These are phyloP conservation scores for Heterotilapia buettikoferi DNA, from an alignment of 2,113 vertebrate species.

Conservation along the genomic window DNA sequence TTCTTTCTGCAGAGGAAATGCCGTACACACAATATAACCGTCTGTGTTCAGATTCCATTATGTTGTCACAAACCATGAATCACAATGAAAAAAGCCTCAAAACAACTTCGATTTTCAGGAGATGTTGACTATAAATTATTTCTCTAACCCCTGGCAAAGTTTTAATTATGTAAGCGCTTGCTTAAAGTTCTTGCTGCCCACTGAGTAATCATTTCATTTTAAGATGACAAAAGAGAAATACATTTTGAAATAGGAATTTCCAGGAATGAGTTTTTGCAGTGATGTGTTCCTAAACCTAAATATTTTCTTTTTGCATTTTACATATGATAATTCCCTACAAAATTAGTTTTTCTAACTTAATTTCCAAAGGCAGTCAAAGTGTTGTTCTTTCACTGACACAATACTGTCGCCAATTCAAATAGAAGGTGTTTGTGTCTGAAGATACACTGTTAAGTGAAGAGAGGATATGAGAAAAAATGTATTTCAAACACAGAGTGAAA, in stretches of 20 bases:
- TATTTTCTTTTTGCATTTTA: constrained; percentile 7
- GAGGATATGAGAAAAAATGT: constrained; percentile 41
- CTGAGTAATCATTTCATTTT: constrained; percentile 28
- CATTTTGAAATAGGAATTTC: background rate
- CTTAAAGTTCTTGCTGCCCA: constrained; percentile 41
- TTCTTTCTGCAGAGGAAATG: constrained; percentile 47
- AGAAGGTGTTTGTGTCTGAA: constrained; percentile 48
- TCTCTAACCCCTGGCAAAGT: constrained; percentile 41
- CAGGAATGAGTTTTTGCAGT: background rate
- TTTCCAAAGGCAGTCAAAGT: background rate
- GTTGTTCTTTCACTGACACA: constrained; percentile 1
- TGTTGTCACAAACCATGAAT: constrained; percentile 60
- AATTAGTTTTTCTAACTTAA: constrained; percentile 8
- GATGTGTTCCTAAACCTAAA: background rate
- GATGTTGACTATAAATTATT: constrained; percentile 56
- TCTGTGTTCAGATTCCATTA: constrained; percentile 59
- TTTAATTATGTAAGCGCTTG: constrained; percentile 60
- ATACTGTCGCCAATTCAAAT: background rate
- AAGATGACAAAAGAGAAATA: constrained; percentile 18
- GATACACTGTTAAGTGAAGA: constrained; percentile 40
- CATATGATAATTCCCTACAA: background rate
- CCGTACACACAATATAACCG: constrained; percentile 42
- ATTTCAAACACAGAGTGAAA: constrained; percentile 51
- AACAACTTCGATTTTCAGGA: constrained; percentile 39
- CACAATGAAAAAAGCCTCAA: constrained; percentile 49